These are phyloP conservation scores for Fistularia commersonii DNA, from an alignment of 2,797 vertebrate species.

Conservation along the genomic window DNA sequence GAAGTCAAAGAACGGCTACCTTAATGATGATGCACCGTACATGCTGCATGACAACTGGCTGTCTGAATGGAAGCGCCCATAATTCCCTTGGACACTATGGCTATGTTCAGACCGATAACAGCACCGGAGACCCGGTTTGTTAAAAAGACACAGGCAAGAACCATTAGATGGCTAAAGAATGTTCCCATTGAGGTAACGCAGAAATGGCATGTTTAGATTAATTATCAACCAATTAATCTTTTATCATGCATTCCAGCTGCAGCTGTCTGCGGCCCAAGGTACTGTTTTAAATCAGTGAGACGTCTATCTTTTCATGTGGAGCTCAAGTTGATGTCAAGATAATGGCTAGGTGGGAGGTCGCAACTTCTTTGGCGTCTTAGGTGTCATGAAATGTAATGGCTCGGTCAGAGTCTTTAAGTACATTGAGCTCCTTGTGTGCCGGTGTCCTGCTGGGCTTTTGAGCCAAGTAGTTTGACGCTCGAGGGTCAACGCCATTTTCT, in stretches of 20 bases:
- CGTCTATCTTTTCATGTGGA: too few species aligned
- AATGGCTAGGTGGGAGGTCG: too few species aligned
- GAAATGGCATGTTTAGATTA: too few species aligned
- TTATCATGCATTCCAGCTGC: too few species aligned
- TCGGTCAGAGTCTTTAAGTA: conserved; percentile 36
- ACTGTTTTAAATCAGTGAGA: too few species aligned
- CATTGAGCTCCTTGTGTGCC: conserved; percentile 35
- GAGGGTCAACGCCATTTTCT: conserved; percentile 38
- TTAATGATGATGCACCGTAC: conserved; percentile 29
- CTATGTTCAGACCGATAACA: not conserved
- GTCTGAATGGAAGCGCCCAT: conserved; percentile 13
- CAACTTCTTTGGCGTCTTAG: too few species aligned
- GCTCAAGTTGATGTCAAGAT: too few species aligned
- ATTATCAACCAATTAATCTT: too few species aligned
- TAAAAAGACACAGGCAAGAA: too few species aligned
- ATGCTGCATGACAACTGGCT: conserved; percentile 30
- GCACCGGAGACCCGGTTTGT: not conserved
- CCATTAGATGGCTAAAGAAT: too few species aligned
- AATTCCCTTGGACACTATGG: conserved; percentile 14
- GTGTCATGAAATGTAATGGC: conserved; percentile 44
- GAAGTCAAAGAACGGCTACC: conserved; percentile 42
- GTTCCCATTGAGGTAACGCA: too few species aligned
- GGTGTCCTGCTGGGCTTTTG: conserved; percentile 52
- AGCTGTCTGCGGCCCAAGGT: too few species aligned
- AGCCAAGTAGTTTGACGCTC: conserved; percentile 25